These are phyloP conservation scores for Glossosoma conforme DNA, from an alignment of 1,140 invertebrate species.

Conservation along the genomic window DNA sequence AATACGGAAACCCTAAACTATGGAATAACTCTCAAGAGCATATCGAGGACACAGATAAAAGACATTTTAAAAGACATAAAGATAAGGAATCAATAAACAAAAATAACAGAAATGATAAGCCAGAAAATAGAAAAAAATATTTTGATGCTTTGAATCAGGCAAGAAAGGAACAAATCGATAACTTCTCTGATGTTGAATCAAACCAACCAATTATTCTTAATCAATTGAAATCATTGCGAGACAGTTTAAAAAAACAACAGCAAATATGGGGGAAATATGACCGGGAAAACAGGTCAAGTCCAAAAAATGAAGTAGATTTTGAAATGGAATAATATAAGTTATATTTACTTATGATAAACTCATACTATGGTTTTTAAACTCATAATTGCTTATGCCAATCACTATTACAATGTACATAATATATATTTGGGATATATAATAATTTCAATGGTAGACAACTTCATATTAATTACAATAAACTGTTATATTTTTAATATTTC, in stretches of 20 bases:
- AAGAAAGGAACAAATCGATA: slow-evolving; percentile 38
- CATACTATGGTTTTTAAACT: too few species aligned
- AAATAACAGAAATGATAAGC: slow-evolving; percentile 27
- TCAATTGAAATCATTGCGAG: slow-evolving; percentile 29
- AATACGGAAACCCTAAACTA: slow-evolving; percentile 48
- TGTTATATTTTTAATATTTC: too few species aligned
- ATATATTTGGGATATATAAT: too few species aligned
- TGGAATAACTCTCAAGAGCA: slow-evolving; percentile 40
- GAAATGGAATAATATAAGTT: slow-evolving; percentile 28
- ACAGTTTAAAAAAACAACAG: slow-evolving; percentile 29
- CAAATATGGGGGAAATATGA: slow-evolving; percentile 28
- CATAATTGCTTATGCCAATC: too few species aligned
- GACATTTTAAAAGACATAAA: slow-evolving; percentile 2
- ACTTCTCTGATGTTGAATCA: slow-evolving; percentile 35
- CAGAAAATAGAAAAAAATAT: slow-evolving; percentile 41
- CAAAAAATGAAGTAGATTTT: slow-evolving; percentile 29
- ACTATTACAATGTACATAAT: too few species aligned
- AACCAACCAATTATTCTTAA: slow-evolving; percentile 27
- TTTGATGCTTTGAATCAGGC: slow-evolving; percentile 38
- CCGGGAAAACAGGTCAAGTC: slow-evolving; percentile 20
- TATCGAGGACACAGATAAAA: slow-evolving; percentile 28
- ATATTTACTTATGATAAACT: not conserved
- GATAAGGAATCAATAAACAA: slow-evolving; percentile 8
- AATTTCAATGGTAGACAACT: too few species aligned
- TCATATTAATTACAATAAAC: too few species aligned